Conservation (phyloP, 2,888 invertebrate species). For the Meghimatium bilineatum region DNA sequence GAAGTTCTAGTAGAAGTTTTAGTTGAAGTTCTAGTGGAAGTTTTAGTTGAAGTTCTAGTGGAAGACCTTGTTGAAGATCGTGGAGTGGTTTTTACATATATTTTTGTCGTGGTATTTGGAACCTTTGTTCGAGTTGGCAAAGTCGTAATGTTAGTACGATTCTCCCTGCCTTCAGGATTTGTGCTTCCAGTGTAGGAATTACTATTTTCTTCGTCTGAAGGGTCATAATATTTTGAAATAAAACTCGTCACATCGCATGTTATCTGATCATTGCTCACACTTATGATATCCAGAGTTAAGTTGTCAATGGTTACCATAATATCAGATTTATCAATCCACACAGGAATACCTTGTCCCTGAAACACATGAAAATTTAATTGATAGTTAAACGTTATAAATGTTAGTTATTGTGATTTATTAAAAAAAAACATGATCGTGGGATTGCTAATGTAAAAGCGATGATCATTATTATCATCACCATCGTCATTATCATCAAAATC, state of each 20-base stretch:
- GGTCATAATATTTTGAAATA: background rate
- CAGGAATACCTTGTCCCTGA: conserved; percentile 26
- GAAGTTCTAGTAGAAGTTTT: background rate
- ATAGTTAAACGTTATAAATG: too few species aligned
- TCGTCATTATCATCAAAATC: too few species aligned
- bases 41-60: background rate
- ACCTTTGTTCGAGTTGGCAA: background rate
- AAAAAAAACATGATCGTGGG: too few species aligned
- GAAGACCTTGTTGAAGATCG: background rate
- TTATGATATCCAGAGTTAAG: background rate
- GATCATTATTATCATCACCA: too few species aligned
- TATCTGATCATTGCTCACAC: background rate
- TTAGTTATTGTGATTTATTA: too few species aligned
- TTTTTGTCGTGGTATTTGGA: background rate
- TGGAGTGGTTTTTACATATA: background rate
- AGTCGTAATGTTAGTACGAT: background rate
- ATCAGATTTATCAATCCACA: conserved; percentile 15
- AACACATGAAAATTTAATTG: background rate
- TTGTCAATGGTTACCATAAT: conserved; percentile 32
- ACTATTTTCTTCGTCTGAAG: background rate
- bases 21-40: background rate
- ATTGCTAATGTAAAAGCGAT: too few species aligned
- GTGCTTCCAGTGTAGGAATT: background rate
- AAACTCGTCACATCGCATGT: background rate
- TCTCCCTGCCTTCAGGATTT: too few species aligned